Conservation (phyloP, 2,888 invertebrate genomes). For the Cancer borealis region DNA sequence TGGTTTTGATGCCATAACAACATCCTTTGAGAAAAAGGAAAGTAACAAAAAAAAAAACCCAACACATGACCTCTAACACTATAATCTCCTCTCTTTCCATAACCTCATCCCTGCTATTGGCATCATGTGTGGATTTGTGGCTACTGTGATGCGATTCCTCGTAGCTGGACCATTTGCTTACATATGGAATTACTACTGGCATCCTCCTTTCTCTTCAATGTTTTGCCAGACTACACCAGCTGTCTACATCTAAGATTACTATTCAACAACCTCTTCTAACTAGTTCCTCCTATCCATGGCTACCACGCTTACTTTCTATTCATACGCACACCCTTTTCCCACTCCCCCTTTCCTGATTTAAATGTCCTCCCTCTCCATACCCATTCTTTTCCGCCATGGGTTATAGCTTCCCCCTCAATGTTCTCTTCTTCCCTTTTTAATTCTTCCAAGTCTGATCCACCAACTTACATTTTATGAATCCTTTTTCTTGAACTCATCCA, state of each 20-base stretch:
- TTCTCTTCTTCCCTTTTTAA: background rate
- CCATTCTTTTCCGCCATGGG: no score
- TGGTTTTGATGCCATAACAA: background rate
- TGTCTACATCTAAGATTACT: no score
- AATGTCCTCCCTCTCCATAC: no score
- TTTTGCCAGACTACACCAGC: no score
- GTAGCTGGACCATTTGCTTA: background rate
- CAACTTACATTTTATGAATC: background rate
- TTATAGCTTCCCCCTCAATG: no score
- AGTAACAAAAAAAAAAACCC: background rate
- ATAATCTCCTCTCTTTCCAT: no score
- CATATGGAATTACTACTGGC: background rate
- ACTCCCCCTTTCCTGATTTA: no score
- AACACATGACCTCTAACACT: background rate
- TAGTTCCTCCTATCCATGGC: no score
- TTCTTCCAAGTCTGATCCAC: background rate
- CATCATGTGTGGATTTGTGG: background rate
- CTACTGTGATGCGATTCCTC: constrained; percentile 21
- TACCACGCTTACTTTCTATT: no score
- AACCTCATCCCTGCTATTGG: background rate
- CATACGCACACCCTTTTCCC: no score
- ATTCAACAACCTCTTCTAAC: no score
- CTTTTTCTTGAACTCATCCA: background rate
- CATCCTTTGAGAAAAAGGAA: background rate
- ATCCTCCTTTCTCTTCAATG: no score